Percentiles rank a stretch among this genome's conserved stretches.
Evolutionary conservation across 2,888 invertebrate genomes (phyloP).

Genomic region (Caenorhabditis angaria): DNA sequence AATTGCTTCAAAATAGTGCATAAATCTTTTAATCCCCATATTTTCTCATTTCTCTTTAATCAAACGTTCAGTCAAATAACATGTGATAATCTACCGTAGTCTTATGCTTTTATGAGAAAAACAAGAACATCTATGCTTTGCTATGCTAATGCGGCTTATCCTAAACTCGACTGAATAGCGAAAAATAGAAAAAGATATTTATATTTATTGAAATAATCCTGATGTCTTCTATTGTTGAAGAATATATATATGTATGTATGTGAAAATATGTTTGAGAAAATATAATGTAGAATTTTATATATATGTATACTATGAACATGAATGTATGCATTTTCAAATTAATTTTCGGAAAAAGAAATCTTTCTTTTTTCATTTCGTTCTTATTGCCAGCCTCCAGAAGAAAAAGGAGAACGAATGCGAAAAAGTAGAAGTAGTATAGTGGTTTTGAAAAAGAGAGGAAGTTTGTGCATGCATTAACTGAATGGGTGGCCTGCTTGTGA

Average conservation of each 20-base stretch:
- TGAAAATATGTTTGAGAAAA: not conserved
- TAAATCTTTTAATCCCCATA: no score
- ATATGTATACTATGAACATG: not conserved
- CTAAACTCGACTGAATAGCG: no score
- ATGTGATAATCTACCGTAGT: no score
- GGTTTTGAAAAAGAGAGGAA: not conserved
- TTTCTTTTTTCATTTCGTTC: not conserved
- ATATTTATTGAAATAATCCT: not conserved
- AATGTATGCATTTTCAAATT: not conserved
- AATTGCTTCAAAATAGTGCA: no score
- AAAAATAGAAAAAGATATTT: not conserved
- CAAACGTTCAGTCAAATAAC: no score
- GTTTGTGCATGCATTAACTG: conserved; percentile 1
- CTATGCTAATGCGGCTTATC: no score
- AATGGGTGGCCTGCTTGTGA: not conserved
- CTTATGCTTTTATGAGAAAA: no score
- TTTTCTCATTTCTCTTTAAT: no score
- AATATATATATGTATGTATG: not conserved
- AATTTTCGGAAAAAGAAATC: not conserved
- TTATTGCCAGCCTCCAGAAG: not conserved
- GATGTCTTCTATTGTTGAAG: not conserved
- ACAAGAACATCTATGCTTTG: no score
- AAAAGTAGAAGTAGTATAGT: not conserved
- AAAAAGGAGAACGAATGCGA: no score
- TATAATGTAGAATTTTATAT: not conserved